phyloP scores from a whole-genome alignment of 1,140 invertebrate species.

The Papilio helenus region DNA sequence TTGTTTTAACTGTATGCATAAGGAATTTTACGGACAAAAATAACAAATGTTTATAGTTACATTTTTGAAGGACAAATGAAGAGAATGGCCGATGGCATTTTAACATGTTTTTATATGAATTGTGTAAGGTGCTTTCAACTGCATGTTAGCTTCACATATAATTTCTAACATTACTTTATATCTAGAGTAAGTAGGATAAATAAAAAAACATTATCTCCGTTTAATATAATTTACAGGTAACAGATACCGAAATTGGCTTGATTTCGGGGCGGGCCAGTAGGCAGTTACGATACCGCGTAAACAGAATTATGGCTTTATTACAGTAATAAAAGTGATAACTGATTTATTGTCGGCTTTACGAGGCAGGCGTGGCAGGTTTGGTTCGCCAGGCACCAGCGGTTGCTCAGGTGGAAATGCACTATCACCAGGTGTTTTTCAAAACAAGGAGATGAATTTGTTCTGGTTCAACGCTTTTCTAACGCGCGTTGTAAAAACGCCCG shows the following conservation, averaged over 20 bases:
- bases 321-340: constrained; percentile 53
- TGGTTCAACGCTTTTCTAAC: too few relatives aligned
- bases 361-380: not conserved
- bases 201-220: constrained; percentile 39
- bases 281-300: constrained; percentile 47
- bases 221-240: constrained; percentile 43
- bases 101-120: too few relatives aligned
- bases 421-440: too few relatives aligned
- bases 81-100: too few relatives aligned
- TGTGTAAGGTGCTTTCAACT: too few relatives aligned
- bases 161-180: not conserved
- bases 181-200: not conserved
- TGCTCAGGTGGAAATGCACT: constrained; percentile 21
- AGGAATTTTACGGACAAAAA: not conserved
- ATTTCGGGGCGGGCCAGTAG: constrained; percentile 23
- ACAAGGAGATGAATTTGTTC: not conserved
- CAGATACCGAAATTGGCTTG: constrained; percentile 25
- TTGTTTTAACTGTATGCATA: not conserved
- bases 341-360: constrained; percentile 56
- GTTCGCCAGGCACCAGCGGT: not conserved
- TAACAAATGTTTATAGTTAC: not conserved
- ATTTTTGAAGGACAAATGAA: not conserved
- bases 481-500: too few relatives aligned
- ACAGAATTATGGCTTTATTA: constrained; percentile 53
- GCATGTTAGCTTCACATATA: too few relatives aligned